Base-by-base conservation (phyloP, 2,113 vertebrate species). In the Anhinga anhinga region DNA sequence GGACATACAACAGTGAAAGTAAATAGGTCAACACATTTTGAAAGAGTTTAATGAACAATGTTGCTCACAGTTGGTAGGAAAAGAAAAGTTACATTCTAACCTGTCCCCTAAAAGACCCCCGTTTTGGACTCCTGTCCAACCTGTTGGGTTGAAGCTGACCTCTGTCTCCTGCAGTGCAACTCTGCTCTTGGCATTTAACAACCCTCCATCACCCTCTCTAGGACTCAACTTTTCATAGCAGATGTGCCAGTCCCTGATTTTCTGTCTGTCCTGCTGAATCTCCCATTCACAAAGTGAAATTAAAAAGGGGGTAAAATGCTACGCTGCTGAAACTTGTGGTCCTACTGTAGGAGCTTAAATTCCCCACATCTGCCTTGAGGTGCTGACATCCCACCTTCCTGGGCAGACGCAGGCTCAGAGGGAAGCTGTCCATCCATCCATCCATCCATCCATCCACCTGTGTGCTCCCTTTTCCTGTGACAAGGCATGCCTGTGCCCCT, bases 401-500 rank as follows among this genome's bases (percentile, higher is more conserved):
- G 8, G 70, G 25, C 52, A 90, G 55, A 29, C 10, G 34, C 36
- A 67, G 47, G 6, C 53, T 83, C 40, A 47, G 69, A 61, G 36
- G 40, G 18, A 69, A 18, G 13, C 36, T 93, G 29, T 38, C 42
- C 42, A 44, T 44, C 42, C 42, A 44, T 15, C 44, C 44, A 44
- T 11, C 61, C 3, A 6, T 25, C 20, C 17, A 10, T 30, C 52
- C 14, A 5, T 23, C 55, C 13, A 16, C 15, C 13, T 32, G 10
- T 5, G 9, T 42, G 69, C 8, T 59, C 18, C 26, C 27, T 72
- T 18, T 38, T 90, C 55, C 47, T 52, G 8, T 34, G 20, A 23
- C 1, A 11, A 23, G 32, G 38, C 20, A 15, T 29, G 2, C 27
- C 25, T 0, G 0, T 66, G n/a, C 4, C 7, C 3, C n/a, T 78